Conservation (phyloP, 2,113 vertebrate species). For the Holacanthus passer region DNA sequence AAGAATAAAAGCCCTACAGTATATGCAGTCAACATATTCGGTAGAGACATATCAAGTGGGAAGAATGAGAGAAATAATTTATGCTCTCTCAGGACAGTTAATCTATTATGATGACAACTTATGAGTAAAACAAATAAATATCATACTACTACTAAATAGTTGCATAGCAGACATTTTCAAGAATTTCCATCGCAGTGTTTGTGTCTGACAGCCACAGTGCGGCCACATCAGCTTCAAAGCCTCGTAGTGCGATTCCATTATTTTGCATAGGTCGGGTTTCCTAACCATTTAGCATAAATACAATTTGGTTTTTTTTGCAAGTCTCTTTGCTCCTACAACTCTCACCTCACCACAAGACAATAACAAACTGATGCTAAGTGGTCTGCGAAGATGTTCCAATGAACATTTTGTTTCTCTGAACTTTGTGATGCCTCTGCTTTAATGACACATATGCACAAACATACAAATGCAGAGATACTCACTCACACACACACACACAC, state of each 20-base stretch:
- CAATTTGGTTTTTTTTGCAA: slow-evolving; percentile 42
- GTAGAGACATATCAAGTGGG: neutral
- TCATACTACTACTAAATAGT: neutral
- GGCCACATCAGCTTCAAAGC: slow-evolving; percentile 30
- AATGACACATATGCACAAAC: slow-evolving; percentile 51
- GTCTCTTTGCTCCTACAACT: slow-evolving; percentile 50
- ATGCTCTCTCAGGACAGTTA: neutral
- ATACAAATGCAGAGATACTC: slow-evolving; percentile 13
- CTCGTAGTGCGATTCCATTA: neutral
- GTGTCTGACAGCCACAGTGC: slow-evolving; percentile 11
- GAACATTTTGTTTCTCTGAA: slow-evolving; percentile 69
- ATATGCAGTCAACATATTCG: neutral
- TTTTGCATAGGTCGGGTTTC: slow-evolving; percentile 50
- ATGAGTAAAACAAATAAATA: slow-evolving; percentile 22
- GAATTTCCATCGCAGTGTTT: slow-evolving; percentile 40
- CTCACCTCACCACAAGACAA: slow-evolving; percentile 52
- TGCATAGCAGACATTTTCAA: slow-evolving; percentile 31
- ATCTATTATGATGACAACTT: neutral
- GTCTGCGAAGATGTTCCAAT: slow-evolving; percentile 73
- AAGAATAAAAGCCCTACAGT: neutral
- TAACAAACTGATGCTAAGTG: slow-evolving; percentile 70
- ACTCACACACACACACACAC: slow-evolving; percentile 10
- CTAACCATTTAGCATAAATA: slow-evolving; percentile 39
- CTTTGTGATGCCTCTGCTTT: slow-evolving; percentile 52
- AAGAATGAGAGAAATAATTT: neutral